Percentiles rank a stretch among this genome's conserved stretches.
Conservation (phyloP, 2,888 invertebrate species). For the Odontocerum albicorne region DNA sequence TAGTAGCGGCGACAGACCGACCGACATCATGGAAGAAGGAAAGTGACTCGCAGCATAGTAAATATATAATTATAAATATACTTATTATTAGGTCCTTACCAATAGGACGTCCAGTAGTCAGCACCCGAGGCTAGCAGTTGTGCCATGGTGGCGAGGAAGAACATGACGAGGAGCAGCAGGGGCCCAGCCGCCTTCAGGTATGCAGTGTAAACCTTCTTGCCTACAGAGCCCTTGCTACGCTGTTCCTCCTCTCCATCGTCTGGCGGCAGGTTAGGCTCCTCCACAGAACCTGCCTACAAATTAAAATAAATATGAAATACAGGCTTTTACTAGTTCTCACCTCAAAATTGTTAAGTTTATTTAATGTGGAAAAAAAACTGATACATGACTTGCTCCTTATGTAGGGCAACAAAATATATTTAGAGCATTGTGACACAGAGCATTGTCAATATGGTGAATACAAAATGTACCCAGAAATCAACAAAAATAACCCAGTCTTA, state of each 20-base stretch:
- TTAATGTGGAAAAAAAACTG: background rate
- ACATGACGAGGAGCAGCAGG: slow-evolving; percentile 59
- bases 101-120: slow-evolving; percentile 78
- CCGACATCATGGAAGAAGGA: too few relatives aligned
- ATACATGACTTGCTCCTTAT: too few relatives aligned
- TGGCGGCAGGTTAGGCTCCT: slow-evolving; percentile 50
- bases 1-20: too few relatives aligned
- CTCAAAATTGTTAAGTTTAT: background rate
- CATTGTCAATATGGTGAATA: too few relatives aligned
- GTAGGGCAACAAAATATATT: too few relatives aligned
- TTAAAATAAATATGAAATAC: background rate
- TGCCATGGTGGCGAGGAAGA: slow-evolving; percentile 64
- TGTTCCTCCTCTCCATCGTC: slow-evolving; percentile 59
- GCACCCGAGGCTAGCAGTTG: slow-evolving; percentile 72
- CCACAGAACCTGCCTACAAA: slow-evolving; percentile 58
- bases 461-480: too few relatives aligned
- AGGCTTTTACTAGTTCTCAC: background rate
- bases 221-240: slow-evolving; percentile 64
- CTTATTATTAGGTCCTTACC: too few relatives aligned
- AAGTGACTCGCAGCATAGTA: background rate
- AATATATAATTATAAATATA: too few relatives aligned
- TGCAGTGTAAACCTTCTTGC: slow-evolving; percentile 61
- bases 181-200: slow-evolving; percentile 76
- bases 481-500: too few relatives aligned
- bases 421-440: too few relatives aligned